These are phyloP conservation scores for Drosophila infuscata DNA, from an alignment of 2,888 invertebrate genomes.

Conservation along the genomic window DNA sequence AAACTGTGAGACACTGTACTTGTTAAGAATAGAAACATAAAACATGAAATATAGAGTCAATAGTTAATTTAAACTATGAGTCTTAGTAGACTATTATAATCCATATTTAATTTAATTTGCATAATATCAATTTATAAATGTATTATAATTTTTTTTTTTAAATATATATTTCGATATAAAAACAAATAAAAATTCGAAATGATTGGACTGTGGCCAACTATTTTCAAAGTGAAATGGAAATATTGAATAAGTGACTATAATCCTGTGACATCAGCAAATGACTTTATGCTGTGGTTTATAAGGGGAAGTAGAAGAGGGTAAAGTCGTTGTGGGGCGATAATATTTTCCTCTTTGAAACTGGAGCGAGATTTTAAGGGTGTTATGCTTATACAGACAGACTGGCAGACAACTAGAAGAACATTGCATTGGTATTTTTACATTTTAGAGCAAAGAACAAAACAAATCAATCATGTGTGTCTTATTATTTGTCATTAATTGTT, in stretches of 20 bases:
- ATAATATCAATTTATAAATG: neutral
- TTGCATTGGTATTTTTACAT: neutral
- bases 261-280: neutral
- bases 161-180: too few species aligned
- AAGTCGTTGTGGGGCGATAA: neutral
- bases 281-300: neutral
- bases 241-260: neutral
- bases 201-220: neutral
- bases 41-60: neutral
- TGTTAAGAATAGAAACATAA: neutral
- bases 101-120: neutral
- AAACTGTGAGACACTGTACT: too few species aligned
- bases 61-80: neutral
- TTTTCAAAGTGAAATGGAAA: neutral
- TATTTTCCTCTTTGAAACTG: neutral
- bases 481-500: neutral
- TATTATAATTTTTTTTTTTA: too few species aligned
- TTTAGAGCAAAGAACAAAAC: neutral
- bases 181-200: neutral
- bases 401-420: neutral
- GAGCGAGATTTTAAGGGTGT: neutral
- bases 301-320: neutral
- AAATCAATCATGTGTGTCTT: neutral
- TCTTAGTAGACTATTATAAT: neutral
- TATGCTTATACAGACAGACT: neutral